Conservation (phyloP, 2,113 vertebrate genomes). For the Protobothrops flavoviridis region DNA sequence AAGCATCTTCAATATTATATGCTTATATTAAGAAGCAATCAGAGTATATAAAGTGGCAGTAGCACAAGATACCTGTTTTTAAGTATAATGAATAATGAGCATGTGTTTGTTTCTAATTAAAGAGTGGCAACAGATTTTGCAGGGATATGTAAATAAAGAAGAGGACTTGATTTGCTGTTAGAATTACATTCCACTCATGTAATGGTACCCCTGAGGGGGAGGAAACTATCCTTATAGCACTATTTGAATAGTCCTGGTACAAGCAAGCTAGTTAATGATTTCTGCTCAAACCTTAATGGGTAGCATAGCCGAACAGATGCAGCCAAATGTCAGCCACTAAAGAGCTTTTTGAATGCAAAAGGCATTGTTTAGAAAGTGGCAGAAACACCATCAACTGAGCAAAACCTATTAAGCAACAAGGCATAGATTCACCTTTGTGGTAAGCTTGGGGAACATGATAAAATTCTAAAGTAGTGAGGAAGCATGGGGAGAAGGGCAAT, state of each 20-base stretch:
- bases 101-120: slow-evolving; percentile 24
- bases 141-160: slow-evolving; percentile 8
- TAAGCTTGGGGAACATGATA: not conserved
- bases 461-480: not conserved
- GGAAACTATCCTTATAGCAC: not conserved
- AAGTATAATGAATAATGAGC: not conserved
- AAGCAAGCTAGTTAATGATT: slow-evolving; percentile 19
- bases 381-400: slow-evolving; percentile 2
- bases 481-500: not conserved
- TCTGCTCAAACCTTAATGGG: slow-evolving; percentile 16
- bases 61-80: not conserved
- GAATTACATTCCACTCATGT: not conserved
- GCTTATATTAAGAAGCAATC: not conserved
- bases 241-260: slow-evolving; percentile 14
- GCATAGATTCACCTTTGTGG: slow-evolving; percentile 16
- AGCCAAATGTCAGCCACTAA: slow-evolving; percentile 21
- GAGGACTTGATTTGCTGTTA: not conserved
- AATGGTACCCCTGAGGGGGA: not conserved
- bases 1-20: not conserved
- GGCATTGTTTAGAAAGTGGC: slow-evolving; percentile 8
- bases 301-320: slow-evolving; percentile 19
- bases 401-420: slow-evolving; percentile 24
- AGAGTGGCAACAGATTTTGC: slow-evolving; percentile 4
- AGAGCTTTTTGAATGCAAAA: slow-evolving; percentile 30
- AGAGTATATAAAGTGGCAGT: not conserved